phyloP scores from a whole-genome alignment of 2,888 invertebrate genomes.

The Zaprionus bogoriensis region DNA sequence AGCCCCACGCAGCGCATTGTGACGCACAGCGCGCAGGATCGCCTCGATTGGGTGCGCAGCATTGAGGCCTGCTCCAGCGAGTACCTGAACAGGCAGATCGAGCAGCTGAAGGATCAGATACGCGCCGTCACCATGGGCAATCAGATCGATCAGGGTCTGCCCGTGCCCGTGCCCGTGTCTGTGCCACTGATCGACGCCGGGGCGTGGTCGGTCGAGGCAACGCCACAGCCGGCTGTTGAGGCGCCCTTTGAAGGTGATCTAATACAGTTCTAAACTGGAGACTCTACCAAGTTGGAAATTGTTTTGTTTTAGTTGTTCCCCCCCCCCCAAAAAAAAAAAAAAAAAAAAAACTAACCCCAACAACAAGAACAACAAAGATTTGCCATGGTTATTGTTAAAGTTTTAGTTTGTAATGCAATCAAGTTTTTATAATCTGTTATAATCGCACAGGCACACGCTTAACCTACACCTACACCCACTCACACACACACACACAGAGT shows the following conservation, averaged over 20 bases:
- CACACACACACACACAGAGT: background rate
- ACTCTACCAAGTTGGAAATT: conserved; percentile 18
- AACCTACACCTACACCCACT: conserved; percentile 1
- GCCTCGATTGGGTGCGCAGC: conserved; percentile 93
- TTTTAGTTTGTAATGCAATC: conserved; percentile 25
- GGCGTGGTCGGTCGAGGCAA: conserved; percentile 1
- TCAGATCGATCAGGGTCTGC: conserved; percentile 84
- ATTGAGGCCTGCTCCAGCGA: conserved; percentile 93
- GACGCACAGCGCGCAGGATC: conserved; percentile 90
- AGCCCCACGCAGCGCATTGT: conserved; percentile 92
- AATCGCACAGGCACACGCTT: conserved; percentile 5
- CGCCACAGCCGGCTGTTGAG: conserved; percentile 10
- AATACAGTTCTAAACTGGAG: conserved; percentile 80
- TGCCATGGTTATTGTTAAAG: conserved; percentile 17
- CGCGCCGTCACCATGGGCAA: conserved; percentile 69
- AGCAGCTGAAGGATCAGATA: conserved; percentile 85
- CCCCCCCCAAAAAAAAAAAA: no score
- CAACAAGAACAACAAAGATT: background rate
- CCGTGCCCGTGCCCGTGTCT: conserved; percentile 83
- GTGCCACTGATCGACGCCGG: background rate
- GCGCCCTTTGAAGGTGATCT: conserved; percentile 86
- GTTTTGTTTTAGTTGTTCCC: conserved; percentile 11
- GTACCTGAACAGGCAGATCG: conserved; percentile 89
- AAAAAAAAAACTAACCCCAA: conserved; percentile 9
- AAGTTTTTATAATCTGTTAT: conserved; percentile 10